Conservation (phyloP, 2,888 invertebrate species). For the Athalia circularis region DNA sequence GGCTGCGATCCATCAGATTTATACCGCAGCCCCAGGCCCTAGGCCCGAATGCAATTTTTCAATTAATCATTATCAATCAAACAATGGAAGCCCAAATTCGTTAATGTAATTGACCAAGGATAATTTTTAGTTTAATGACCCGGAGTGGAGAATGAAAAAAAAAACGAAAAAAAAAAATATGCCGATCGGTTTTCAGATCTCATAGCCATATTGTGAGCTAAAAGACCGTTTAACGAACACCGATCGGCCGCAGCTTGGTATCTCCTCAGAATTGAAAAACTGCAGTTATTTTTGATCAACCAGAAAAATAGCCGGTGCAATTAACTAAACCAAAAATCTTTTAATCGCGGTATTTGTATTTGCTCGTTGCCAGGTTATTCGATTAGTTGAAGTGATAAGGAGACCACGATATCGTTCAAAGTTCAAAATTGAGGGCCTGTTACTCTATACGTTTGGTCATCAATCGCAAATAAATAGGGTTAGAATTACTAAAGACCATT, state of each 20-base stretch:
- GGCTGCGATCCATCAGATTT: conserved; percentile 5
- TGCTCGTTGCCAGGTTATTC: not conserved
- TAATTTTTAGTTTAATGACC: not conserved
- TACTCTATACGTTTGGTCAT: not conserved
- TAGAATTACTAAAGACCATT: not conserved
- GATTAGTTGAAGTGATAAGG: conserved; percentile 18
- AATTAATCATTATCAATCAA: conserved; percentile 5
- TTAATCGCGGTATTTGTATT: not conserved
- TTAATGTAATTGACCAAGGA: not conserved
- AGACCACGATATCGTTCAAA: conserved; percentile 9
- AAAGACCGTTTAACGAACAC: no score
- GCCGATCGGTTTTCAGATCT: no score
- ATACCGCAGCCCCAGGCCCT: not conserved
- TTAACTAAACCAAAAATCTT: not conserved
- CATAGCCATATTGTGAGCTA: no score
- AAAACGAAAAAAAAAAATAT: not conserved
- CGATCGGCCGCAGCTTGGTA: no score
- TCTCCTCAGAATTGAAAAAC: no score
- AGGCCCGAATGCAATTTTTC: conserved; percentile 6
- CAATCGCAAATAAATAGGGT: not conserved
- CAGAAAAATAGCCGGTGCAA: not conserved
- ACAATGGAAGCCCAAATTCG: not conserved
- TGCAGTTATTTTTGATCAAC: no score
- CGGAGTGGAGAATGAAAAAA: not conserved
- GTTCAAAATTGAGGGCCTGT: not conserved